Percentiles rank a stretch among this genome's conserved stretches.
Conservation (phyloP, 2,797 vertebrate genomes). For the Cossypha heuglini region DNA sequence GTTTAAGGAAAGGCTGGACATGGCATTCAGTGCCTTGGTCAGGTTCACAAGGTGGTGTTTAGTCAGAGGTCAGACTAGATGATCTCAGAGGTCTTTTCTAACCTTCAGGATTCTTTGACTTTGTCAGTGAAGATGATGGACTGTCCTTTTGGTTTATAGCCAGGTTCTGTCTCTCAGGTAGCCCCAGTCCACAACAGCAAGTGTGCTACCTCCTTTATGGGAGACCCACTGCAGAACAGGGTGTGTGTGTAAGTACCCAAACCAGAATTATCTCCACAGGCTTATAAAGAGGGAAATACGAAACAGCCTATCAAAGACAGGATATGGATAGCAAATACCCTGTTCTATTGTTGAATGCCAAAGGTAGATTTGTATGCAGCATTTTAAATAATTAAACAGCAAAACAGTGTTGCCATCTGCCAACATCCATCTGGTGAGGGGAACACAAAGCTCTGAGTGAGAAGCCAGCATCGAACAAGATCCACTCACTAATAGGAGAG, state of each 20-base stretch:
- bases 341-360: background rate
- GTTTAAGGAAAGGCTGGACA: rapidly evolving
- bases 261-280: background rate
- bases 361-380: constrained; percentile 29
- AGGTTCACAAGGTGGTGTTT: background rate
- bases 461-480: background rate
- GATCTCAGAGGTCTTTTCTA: background rate
- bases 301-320: background rate
- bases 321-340: background rate
- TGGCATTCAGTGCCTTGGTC: background rate
- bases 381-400: constrained; percentile 46
- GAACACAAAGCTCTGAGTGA: constrained; percentile 25
- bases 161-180: background rate
- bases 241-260: background rate
- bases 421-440: constrained; percentile 33
- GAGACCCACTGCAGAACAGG: background rate
- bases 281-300: background rate
- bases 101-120: background rate
- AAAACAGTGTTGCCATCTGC: constrained; percentile 56
- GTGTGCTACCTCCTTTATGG: background rate
- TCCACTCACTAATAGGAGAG: background rate
- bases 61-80: rapidly evolving
- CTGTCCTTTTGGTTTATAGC: background rate
- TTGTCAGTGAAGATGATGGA: background rate
- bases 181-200: background rate